Base-by-base conservation (phyloP, 2,888 invertebrate species). In the Prosapia bicincta region DNA sequence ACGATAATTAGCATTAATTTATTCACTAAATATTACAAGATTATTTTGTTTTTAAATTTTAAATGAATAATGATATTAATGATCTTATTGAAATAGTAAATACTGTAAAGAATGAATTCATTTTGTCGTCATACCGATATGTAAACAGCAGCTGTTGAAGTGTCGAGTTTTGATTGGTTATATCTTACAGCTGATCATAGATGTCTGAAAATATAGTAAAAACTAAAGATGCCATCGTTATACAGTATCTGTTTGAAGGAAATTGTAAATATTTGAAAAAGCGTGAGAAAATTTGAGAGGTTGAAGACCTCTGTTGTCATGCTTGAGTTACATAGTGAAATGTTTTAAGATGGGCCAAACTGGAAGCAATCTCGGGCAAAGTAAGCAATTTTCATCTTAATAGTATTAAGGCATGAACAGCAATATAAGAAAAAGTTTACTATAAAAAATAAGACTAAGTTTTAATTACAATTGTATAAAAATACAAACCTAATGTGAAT, bases 341-440 rank as follows among this genome's bases (percentile, higher is more conserved):
- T 65, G 74, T 26, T 70, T 26, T 70, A 71, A 76, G 71, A 76
- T 76, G 78, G 78, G 76, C 24, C 76, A 74, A 71, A 77, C 77
- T 65, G 77, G 77, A 66, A 75, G 75, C 71, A 77, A 72, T 66
- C 69, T 77, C 26, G 69, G 74, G 10, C 77, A 77, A 72, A 66
- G 77, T 77, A 78, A 73, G 78, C 74, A 54, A 54, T 54, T 54
- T n/a, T n/a, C n/a, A n/a, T n/a, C n/a, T n/a, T n/a, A n/a, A n/a
- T n/a, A n/a, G n/a, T n/a, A n/a, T n/a, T n/a, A n/a, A n/a, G n/a
- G n/a, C n/a, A n/a, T n/a, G n/a, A n/a, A n/a, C n/a, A n/a, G n/a
- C n/a, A n/a, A n/a, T n/a, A n/a, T n/a, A n/a, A n/a, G n/a, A n/a
- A n/a, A n/a, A n/a, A n/a, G n/a, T n/a, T n/a, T n/a, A n/a, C n/a